A percentile compares a stretch with the other conserved stretches of the same genome.
These are phyloP conservation scores for Drosophila bocki DNA, from an alignment of 1,140 invertebrate genomes.

Conservation along the genomic window DNA sequence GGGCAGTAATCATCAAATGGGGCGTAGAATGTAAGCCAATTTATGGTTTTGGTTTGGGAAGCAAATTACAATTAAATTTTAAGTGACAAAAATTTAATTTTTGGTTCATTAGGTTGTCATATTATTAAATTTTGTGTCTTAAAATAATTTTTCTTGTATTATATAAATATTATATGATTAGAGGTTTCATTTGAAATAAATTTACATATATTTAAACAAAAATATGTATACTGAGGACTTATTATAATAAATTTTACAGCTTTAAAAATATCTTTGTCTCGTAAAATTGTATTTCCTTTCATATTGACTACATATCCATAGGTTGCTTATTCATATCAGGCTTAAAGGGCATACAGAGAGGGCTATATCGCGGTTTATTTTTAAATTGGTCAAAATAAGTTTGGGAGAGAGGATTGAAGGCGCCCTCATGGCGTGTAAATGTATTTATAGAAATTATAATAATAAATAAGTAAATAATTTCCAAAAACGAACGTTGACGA, in stretches of 20 bases:
- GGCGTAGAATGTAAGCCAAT: slow-evolving; percentile 9
- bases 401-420: too few species aligned
- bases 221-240: not conserved
- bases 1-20: slow-evolving; percentile 40
- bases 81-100: not conserved
- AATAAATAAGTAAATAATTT: not conserved
- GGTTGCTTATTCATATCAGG: too few species aligned
- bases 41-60: not conserved
- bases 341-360: too few species aligned
- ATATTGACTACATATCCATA: too few species aligned
- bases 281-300: too few species aligned
- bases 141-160: not conserved
- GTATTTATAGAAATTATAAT: too few species aligned
- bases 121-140: too few species aligned
- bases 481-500: not conserved
- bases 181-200: not conserved
- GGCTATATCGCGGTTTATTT: too few species aligned
- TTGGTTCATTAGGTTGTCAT: not conserved
- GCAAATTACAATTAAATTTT: not conserved
- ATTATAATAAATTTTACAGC: not conserved
- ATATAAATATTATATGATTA: not conserved
- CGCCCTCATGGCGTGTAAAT: too few species aligned
- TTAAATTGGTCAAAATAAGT: too few species aligned
- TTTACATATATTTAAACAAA: not conserved
- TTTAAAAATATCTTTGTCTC: too few species aligned